Base-by-base conservation (phyloP, 2,113 vertebrate species). In the Ciconia stormi region DNA sequence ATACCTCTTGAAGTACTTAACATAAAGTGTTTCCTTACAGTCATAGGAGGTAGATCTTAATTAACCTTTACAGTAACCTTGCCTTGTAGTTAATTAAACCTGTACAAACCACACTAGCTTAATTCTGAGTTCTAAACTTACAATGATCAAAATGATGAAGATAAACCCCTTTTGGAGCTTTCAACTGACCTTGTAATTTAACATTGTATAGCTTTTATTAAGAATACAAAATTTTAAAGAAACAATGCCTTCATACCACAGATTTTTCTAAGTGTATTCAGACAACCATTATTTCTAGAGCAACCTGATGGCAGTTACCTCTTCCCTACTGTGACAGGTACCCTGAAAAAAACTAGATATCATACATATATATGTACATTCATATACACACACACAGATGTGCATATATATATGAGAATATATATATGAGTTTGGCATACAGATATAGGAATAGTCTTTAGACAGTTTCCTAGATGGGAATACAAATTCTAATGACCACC, bases 21-120 rank as follows among this genome's bases (percentile, higher is more conserved):
- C 34, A 89, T 82, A 82, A 94, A 77, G 11, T 26, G 18, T 53
- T 90, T 96, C 46, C 52, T 87, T 42, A 53, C 36, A 65, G 78
- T 80, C 58, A 71, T 10, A 89, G 36, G 25, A 94, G 55, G 69
- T 65, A 96, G 34, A 80, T 91, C 65, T 94, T 95, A 96, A 97
- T 97, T 97, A 97, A 97, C 92, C 79, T 97, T 89, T 90, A 78
- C 49, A 78, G n/a, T 92, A 91, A 85, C 79, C 87, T 91, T 95
- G 18, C 69, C 61, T 58, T 94, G 76, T 92, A 92, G 46, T 87
- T 96, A 97, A 97, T 97, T 95, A 96, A 96, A 89, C 30, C 46
- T 90, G 46, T 63, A 82, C 46, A 94, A 96, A 93, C 9, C 36
- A 53, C 52, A 84, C 18, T 63, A 52, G 16, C 27, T 90, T 90